Base-by-base conservation (phyloP, 2,888 invertebrate genomes). In the Antheraea yamamai region DNA sequence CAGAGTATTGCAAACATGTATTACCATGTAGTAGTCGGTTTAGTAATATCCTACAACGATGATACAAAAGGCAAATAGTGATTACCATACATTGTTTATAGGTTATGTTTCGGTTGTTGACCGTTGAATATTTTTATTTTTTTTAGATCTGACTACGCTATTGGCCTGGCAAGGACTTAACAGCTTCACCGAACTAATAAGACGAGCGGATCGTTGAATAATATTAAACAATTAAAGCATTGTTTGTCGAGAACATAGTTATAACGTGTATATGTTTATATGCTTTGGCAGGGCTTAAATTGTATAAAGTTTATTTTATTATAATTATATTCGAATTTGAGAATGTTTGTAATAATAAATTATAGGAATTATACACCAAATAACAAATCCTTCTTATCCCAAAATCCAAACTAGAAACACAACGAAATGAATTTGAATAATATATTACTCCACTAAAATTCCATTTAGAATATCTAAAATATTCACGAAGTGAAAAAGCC, bases 391-490 rank as follows among this genome's bases (percentile, higher is more conserved):
- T 16, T 52, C 18, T 16, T 52, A 55, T 55, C 52, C 4, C 3
- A 55, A 55, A 16, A 18, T 18, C 18, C 52, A 55, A 18, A 55
- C 52, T 64, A 64, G 16, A 12, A 66, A 16, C 4, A 16, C 26
- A 16, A 66, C 64, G 16, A 66, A 66, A 66, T 6, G 7, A 66
- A 66, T 26, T 66, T 26, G 14, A 66, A 66, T 66, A 66, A 66
- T 30, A 30, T 66, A 66, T 66, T 66, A 66, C 14, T 0, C 10
- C 61, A 23, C 61, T 61, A 66, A 66, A 66, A 66, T 66, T 66
- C 64, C 30, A 66, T 66, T 30, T 66, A 26, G 16, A 66, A 66
- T 30, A 66, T 39, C 39, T n/a, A 68, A 68, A 68, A 68, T 68
- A 70, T 70, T 39, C 70, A n/a, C 39, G 64, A 66, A 30, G 16